A percentile compares a stretch with the other conserved stretches of the same genome.
These are phyloP conservation scores for Rhaphigaster nebulosa DNA, from an alignment of 2,888 invertebrate species.

Conservation along the genomic window DNA sequence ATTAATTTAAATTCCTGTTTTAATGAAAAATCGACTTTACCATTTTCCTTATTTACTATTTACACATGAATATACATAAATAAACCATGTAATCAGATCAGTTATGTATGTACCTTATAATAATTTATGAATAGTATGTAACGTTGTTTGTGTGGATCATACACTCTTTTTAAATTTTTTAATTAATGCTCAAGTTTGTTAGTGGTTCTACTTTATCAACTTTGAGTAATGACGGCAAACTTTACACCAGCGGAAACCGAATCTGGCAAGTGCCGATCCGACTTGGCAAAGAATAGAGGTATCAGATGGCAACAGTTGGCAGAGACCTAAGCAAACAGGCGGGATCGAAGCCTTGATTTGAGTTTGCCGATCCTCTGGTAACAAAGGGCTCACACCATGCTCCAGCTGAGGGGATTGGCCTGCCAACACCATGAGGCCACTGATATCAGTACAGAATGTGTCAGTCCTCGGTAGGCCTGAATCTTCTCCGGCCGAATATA, in stretches of 20 bases:
- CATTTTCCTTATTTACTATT: too few species aligned
- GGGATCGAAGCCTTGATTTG: neutral
- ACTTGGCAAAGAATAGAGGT: neutral
- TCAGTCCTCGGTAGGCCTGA: neutral
- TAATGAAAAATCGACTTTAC: too few species aligned
- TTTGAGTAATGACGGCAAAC: neutral
- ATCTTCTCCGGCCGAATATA: neutral
- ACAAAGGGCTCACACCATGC: neutral
- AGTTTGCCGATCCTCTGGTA: constrained; percentile 2
- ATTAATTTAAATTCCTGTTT: too few species aligned
- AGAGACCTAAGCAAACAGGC: neutral
- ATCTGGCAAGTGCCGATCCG: neutral
- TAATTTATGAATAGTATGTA: too few species aligned
- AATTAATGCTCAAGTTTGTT: neutral
- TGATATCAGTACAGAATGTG: neutral
- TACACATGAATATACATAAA: too few species aligned
- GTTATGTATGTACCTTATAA: too few species aligned
- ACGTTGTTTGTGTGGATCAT: too few species aligned
- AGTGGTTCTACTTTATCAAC: neutral
- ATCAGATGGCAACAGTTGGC: constrained; percentile 22
- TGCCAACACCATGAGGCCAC: neutral
- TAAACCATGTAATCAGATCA: too few species aligned
- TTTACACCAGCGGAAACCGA: neutral
- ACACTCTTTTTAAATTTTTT: neutral
- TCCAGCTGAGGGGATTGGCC: neutral